Percentiles rank a stretch among this genome's conserved stretches.
Evolutionary conservation across 1,140 invertebrate genomes (phyloP).

Genomic region (Pogonognathellus flavescens): DNA sequence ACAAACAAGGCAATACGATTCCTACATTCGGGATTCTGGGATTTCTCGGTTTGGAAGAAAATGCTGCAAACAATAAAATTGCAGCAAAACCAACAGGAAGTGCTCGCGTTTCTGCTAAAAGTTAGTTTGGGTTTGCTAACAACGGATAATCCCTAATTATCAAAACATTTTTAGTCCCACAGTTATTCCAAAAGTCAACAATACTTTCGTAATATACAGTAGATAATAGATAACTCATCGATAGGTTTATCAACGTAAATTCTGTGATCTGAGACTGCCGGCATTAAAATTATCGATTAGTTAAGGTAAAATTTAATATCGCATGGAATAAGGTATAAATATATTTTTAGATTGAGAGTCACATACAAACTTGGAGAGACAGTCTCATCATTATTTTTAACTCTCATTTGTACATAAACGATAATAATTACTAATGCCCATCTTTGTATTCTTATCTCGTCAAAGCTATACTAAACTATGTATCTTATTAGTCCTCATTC

Average conservation of each 20-base stretch:
- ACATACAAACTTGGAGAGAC: not conserved
- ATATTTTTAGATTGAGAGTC: constrained; percentile 14
- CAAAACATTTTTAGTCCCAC: not conserved
- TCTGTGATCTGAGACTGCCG: constrained; percentile 58
- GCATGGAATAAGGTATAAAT: not conserved
- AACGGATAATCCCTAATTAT: not conserved
- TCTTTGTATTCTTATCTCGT: not conserved
- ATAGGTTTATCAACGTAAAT: constrained; percentile 43
- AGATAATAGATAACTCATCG: not conserved
- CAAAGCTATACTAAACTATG: not conserved
- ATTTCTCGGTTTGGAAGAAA: constrained; percentile 50
- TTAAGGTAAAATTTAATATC: constrained; percentile 16
- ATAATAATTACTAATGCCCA: not conserved
- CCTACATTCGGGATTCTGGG: constrained; percentile 42
- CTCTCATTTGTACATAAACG: constrained; percentile 22
- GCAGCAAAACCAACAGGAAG: not conserved
- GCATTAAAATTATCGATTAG: constrained; percentile 1
- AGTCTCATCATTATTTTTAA: not conserved
- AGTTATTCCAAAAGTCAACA: constrained; percentile 27
- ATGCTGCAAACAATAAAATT: not conserved
- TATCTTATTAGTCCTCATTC: not conserved
- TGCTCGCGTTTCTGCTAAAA: not conserved
- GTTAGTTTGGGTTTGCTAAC: not conserved
- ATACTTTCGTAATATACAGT: constrained; percentile 27
- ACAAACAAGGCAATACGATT: constrained; percentile 5